Evolutionary conservation across 2,113 vertebrate species (phyloP).

Genomic region (Brienomyrus brachyistius): DNA sequence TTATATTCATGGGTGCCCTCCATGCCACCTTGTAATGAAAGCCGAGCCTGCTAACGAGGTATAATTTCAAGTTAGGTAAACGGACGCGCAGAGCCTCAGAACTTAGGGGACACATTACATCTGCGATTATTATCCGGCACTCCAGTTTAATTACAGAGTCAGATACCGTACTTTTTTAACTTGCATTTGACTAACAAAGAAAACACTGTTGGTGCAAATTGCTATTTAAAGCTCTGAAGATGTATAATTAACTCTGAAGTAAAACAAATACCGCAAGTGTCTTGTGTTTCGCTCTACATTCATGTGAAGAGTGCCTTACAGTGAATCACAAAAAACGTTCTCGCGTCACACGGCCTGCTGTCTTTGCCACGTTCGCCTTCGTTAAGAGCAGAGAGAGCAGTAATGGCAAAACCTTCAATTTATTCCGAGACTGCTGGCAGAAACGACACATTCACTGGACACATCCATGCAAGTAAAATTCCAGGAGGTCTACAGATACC

Average conservation of each 20-base stretch:
- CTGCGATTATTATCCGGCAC: slow-evolving; percentile 2
- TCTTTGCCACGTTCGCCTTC: no score
- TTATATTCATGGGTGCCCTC: neutral
- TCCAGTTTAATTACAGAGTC: slow-evolving; percentile 13
- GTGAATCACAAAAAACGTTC: neutral
- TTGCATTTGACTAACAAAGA: slow-evolving; percentile 2
- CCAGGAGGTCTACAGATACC: neutral
- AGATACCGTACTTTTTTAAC: neutral
- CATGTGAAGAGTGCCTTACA: neutral
- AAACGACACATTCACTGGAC: neutral
- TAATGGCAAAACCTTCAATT: neutral
- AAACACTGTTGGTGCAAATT: neutral
- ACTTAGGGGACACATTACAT: neutral
- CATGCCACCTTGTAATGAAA: neutral
- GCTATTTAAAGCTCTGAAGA: neutral
- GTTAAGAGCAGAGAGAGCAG: neutral
- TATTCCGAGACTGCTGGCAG: neutral
- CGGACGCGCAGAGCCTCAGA: neutral
- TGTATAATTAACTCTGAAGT: slow-evolving; percentile 8
- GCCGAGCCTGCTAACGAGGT: neutral
- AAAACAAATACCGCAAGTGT: neutral
- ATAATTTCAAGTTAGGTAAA: neutral
- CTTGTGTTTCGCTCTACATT: neutral
- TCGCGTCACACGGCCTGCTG: neutral
- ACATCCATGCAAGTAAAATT: neutral